Evolutionary conservation across 2,888 invertebrate genomes (phyloP).

Genomic region (Zhuqinia jingwanae): DNA sequence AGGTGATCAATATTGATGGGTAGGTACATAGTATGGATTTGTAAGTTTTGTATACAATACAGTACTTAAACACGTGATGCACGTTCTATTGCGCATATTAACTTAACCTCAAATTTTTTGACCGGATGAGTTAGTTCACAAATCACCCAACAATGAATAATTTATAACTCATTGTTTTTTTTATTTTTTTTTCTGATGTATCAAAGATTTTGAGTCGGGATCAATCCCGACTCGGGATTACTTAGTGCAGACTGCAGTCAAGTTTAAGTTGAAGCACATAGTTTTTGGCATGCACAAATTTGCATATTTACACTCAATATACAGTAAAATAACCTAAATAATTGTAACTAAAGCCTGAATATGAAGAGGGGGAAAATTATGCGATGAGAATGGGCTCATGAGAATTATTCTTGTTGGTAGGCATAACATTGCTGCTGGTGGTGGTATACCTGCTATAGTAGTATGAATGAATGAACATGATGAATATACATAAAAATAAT

Average conservation of each 20-base stretch:
- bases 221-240: too few relatives aligned
- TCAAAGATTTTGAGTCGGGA: too few relatives aligned
- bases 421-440: not conserved
- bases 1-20: not conserved
- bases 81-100: too few relatives aligned
- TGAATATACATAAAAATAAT: not conserved
- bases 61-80: too few relatives aligned
- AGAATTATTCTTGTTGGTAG: slow-evolving; percentile 32
- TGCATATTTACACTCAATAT: too few relatives aligned
- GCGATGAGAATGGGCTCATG: slow-evolving; percentile 60
- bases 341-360: too few relatives aligned
- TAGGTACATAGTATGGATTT: too few relatives aligned
- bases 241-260: too few relatives aligned
- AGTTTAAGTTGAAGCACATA: slow-evolving; percentile 19
- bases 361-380: not conserved
- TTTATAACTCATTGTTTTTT: not conserved
- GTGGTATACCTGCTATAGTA: too few relatives aligned
- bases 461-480: slow-evolving; percentile 28
- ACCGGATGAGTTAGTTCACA: not conserved
- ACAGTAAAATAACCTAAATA: too few relatives aligned
- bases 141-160: not conserved
- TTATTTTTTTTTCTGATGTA: not conserved
- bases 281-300: slow-evolving; percentile 11
- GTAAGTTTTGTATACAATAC: too few relatives aligned
- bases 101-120: not conserved